A percentile compares a stretch with the other conserved stretches of the same genome.
Evolutionary conservation across 2,888 invertebrate genomes (phyloP).

Genomic region (Drosophila conformis): DNA sequence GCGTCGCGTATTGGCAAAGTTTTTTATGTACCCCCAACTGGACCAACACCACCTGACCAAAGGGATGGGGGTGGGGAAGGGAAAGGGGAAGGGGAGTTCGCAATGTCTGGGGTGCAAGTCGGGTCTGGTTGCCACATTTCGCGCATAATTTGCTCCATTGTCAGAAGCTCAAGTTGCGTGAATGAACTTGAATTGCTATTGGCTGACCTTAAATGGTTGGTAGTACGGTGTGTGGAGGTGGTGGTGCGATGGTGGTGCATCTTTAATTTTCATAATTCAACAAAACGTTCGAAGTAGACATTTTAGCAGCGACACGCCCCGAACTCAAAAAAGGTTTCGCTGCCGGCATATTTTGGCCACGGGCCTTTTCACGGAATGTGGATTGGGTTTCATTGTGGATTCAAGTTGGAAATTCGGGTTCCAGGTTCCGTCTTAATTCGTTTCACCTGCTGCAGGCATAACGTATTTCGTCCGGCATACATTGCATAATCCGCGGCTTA

Average conservation of each 20-base stretch:
- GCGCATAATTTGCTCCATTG: constrained; percentile 80
- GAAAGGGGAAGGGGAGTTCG: neutral
- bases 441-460: constrained; percentile 61
- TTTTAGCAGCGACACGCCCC: constrained; percentile 71
- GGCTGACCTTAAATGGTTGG: constrained; percentile 26
- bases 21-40: constrained; percentile 42
- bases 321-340: constrained; percentile 12
- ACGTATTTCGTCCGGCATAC: constrained; percentile 28
- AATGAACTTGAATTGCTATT: constrained; percentile 44
- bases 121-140: constrained; percentile 63
- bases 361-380: neutral
- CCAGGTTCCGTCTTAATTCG: constrained; percentile 35
- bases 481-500: constrained; percentile 48
- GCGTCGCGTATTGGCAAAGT: constrained; percentile 56
- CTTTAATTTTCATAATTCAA: constrained; percentile 72
- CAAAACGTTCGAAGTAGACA: constrained; percentile 24
- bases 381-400: neutral
- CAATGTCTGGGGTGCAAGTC: constrained; percentile 32
- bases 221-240: neutral
- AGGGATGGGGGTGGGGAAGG: neutral
- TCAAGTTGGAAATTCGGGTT: constrained; percentile 1
- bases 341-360: neutral
- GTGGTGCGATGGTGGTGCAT: constrained; percentile 12
- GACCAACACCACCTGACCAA: constrained; percentile 41
- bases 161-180: constrained; percentile 42